Percentiles rank a stretch among this genome's conserved stretches.
Evolutionary conservation across 1,140 invertebrate genomes (phyloP).

Genomic region (Trichonephila clavipes): DNA sequence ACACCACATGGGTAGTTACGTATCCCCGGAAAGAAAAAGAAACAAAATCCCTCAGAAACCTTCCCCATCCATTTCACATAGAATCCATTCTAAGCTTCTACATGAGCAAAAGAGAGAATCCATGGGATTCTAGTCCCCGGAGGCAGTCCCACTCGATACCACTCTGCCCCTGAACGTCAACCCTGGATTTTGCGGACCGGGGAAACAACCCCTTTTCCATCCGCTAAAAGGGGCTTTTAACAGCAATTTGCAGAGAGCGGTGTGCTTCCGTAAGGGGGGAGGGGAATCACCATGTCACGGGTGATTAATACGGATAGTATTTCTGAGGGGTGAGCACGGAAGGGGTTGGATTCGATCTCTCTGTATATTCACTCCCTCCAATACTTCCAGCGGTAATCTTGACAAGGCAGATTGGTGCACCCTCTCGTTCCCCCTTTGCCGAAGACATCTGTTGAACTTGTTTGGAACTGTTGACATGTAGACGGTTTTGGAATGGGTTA

Average conservation of each 20-base stretch:
- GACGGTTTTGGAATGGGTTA: not conserved
- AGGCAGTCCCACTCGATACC: not conserved
- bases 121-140: not conserved
- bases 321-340: slow-evolving; percentile 25
- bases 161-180: slow-evolving; percentile 9
- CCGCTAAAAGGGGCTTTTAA: slow-evolving; percentile 74
- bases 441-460: slow-evolving; percentile 63
- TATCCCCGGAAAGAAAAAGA: not conserved
- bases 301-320: slow-evolving; percentile 72
- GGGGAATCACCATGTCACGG: slow-evolving; percentile 50
- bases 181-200: slow-evolving; percentile 4
- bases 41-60: not conserved
- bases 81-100: not conserved
- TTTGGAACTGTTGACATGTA: slow-evolving; percentile 9
- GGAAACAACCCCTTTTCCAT: slow-evolving; percentile 6
- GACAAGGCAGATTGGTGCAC: slow-evolving; percentile 6
- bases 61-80: not conserved
- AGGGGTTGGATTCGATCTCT: not conserved
- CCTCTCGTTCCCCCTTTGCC: not conserved
- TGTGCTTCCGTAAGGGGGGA: not conserved
- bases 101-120: not conserved
- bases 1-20: no score
- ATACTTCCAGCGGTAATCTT: slow-evolving; percentile 50
- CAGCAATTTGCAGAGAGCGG: slow-evolving; percentile 68
- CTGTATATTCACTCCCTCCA: not conserved